Base-by-base conservation (phyloP, 2,113 vertebrate species). In the Morone saxatilis region DNA sequence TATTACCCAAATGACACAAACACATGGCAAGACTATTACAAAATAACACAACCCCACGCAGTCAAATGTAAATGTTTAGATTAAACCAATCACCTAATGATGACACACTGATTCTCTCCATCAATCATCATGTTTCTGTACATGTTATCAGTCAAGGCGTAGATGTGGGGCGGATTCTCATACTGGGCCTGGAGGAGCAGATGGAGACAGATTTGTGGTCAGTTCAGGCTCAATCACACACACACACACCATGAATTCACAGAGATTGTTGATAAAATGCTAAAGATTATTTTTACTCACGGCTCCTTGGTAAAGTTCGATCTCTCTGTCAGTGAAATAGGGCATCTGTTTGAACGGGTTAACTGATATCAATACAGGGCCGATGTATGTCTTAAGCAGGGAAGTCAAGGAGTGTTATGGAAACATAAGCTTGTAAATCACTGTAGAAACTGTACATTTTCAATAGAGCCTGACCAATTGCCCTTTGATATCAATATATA, bases 291-390 rank as follows among this genome's bases (percentile, higher is more conserved):
- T 31, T 76, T 43, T 81, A 96, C 98, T 97, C 91, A 99, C 98
- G 82, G 98, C 97, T 50, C 98, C 98, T 95, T 99, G 98, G 93
- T 99, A 99, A 45, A 99, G 92, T 89, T 99, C 97, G 0, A 99
- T 90, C 91, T 99, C 98, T 1, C 96, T 92, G 80, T 99, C 98
- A 0, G 98, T 99, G 93, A 99, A 99, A 57, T 99, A 99, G 0
- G 98, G 98, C 98, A 99, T 99, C 96, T 99, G 98, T 91, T 99
- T 99, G 92, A 99, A 99, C 1, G 98, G 98, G 89, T 99, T 99
- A 0, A 99, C 96, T 0, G 98, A 99, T 92, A 99, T 99, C 73
- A 99, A 93, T 20, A 99, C 98, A 0, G 98, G 94, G 48, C 98
- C 98, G 0, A 99, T 99, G 86, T 99, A 99, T 17, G 98, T 99